Base-by-base conservation (phyloP, 2,113 vertebrate species). In the Mus spicilegus region DNA sequence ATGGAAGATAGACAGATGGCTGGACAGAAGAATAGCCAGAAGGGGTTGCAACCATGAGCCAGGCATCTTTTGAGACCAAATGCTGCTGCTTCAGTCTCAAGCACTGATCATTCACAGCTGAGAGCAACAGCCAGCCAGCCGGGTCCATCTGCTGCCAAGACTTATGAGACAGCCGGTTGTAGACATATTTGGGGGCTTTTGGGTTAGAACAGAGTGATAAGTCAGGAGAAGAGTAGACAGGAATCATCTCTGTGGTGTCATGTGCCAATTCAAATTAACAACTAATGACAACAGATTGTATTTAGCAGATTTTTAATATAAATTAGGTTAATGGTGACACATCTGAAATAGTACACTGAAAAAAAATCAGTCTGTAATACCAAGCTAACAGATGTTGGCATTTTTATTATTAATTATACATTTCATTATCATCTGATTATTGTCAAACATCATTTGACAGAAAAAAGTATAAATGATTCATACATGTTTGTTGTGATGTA, bases 361-460 rank as follows among this genome's bases (percentile, higher is more conserved):
- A 85, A 76, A 82, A 97, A 98, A 98, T 98, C 98, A 98, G 98
- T 96, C 98, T 98, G 97, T 98, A 98, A 98, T 97, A 98, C 98
- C 98, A 98, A 98, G 95, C 98, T 98, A 98, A 98, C 99, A 99
- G 99, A 99, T 99, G 99, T 98, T 99, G 98, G 98, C 98, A 99
- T 99, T 99, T 99, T 98, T 98, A 96, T 98, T 98, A 98, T 99
- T 99, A 99, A 99, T 99, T 98, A 99, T 98, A 98, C 98, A 99
- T 99, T 99, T 98, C 98, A 99, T 99, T 99, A 99, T 99, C 98
- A 98, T 99, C 98, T 72, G 98, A 98, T 98, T 98, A 99, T 99
- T 98, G 98, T 99, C 98, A 99, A 99, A 99, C 98, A 98, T 98
- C 76, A 36, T 98, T 98, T 98, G 98, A 99, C 97, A 98, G 98